Base-by-base conservation (phyloP, 2,113 vertebrate genomes). In the Rattus rattus region DNA sequence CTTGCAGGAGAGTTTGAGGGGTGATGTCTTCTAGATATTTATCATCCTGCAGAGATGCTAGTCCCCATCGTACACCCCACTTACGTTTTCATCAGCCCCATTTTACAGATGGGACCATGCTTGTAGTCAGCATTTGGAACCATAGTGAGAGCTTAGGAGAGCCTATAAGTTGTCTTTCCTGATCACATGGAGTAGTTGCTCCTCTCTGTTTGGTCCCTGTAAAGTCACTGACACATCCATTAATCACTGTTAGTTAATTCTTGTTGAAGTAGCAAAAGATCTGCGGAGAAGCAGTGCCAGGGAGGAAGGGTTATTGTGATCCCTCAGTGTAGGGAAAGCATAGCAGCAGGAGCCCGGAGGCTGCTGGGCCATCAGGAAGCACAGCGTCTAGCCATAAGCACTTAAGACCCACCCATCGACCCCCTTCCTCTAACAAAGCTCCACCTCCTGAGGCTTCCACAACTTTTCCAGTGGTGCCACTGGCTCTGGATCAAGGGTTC, bases 91-190 rank as follows among this genome's bases (percentile, higher is more conserved):
- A 19, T 88, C 67, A 39, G 87, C 47, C 33, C 76, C 11, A 1
- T 93, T 94, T 94, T 76, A 92, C 43, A 95, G 70, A 79, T 26
- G 47, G 43, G 26, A 16, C 28, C 36, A 13, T 49, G 43, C 33
- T 4, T 33, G 59, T 20, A 36, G 76, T 95, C 28, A 61, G 59
- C 33, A 39, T 63, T 83, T 11, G 7, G 24, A 43, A n/a, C 88
- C 22, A 43, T 5, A 43, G 11, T 56, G 5, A 49, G 56, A 79
- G 20, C 56, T 65, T 13, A 9, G 36, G 69, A 84, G 24, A 63
- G 10, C 73, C 11, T 0, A 0, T 30, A 43, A 1, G 6, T 24
- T 16, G 75, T 54, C 65, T 10, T 39, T 52, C 80, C n/a, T 67
- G 36, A 67, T 67, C 47, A 72, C n/a, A 54, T 10, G 56, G 33